A percentile compares a stretch with the other conserved stretches of the same genome.
phyloP scores from a whole-genome alignment of 2,888 invertebrate genomes.

The Melipona beecheii region DNA sequence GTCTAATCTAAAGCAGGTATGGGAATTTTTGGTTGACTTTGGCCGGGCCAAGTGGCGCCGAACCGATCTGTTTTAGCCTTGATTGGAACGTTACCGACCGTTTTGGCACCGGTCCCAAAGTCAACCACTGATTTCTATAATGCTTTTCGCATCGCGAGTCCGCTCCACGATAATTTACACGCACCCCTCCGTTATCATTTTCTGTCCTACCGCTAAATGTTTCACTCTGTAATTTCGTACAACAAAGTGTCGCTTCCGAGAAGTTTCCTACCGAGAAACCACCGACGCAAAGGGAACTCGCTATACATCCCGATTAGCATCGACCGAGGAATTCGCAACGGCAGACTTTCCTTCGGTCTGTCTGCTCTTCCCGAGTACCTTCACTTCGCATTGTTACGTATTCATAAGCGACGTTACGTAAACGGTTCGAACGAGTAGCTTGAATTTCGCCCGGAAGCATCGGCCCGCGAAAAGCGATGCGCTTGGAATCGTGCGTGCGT shows the following conservation, averaged over 20 bases:
- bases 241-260: neutral
- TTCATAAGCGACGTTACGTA: slow-evolving; percentile 55
- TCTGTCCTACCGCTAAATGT: slow-evolving; percentile 12
- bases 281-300: neutral
- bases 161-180: slow-evolving; percentile 45
- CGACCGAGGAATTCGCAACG: slow-evolving; percentile 18
- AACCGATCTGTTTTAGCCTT: slow-evolving; percentile 52
- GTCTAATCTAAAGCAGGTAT: slow-evolving; percentile 9
- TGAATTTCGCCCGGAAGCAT: slow-evolving; percentile 52
- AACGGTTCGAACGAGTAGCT: slow-evolving; percentile 12
- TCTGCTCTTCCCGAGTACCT: neutral
- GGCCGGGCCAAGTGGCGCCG: slow-evolving; percentile 21
- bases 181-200: neutral
- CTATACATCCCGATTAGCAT: slow-evolving; percentile 26
- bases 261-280: neutral
- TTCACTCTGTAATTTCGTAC: neutral
- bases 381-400: slow-evolving; percentile 39
- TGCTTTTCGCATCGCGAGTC: slow-evolving; percentile 46
- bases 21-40: slow-evolving; percentile 36
- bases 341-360: slow-evolving; percentile 11
- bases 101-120: slow-evolving; percentile 70
- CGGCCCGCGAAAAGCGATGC: slow-evolving; percentile 33
- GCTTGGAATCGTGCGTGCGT: slow-evolving; percentile 24
- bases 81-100: slow-evolving; percentile 63
- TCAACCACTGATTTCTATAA: slow-evolving; percentile 59